These are phyloP conservation scores for Agonopterix subpropinquella DNA, from an alignment of 2,888 invertebrate genomes.

Conservation along the genomic window DNA sequence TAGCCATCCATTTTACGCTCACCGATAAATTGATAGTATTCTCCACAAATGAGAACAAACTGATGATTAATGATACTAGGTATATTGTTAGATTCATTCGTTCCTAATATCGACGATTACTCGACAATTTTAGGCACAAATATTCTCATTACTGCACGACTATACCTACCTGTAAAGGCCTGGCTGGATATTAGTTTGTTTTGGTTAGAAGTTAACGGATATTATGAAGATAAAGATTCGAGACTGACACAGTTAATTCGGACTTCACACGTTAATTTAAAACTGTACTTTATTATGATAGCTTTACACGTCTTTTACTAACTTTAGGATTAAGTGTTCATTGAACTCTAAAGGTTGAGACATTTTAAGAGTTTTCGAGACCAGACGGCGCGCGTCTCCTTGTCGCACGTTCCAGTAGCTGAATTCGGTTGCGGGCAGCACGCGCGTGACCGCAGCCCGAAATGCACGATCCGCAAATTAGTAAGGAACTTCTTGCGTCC, in stretches of 20 bases:
- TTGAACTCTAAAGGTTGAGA: conserved; percentile 8
- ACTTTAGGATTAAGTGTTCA: conserved; percentile 5
- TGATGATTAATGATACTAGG: not conserved
- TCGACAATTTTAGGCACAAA: not conserved
- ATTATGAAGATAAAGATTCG: too few relatives aligned
- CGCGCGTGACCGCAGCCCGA: conserved; percentile 58
- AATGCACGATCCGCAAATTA: conserved; percentile 65
- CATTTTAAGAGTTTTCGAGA: not conserved
- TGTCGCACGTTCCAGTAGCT: conserved; percentile 30
- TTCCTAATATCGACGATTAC: not conserved
- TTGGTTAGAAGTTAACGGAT: too few relatives aligned
- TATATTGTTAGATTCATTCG: not conserved
- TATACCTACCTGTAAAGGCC: too few relatives aligned
- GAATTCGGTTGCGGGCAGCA: conserved; percentile 52
- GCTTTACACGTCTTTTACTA: not conserved
- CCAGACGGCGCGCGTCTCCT: not conserved
- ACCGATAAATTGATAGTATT: not conserved
- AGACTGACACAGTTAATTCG: too few relatives aligned
- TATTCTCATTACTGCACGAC: too few relatives aligned
- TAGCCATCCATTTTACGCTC: too few relatives aligned
- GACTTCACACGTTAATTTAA: too few relatives aligned
- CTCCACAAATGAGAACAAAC: not conserved
- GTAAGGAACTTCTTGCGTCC: conserved; percentile 45
- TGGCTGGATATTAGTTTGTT: too few relatives aligned
- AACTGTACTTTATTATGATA: too few relatives aligned